These are phyloP conservation scores for Lates japonicus DNA, from an alignment of 2,797 vertebrate genomes.

Conservation along the genomic window DNA sequence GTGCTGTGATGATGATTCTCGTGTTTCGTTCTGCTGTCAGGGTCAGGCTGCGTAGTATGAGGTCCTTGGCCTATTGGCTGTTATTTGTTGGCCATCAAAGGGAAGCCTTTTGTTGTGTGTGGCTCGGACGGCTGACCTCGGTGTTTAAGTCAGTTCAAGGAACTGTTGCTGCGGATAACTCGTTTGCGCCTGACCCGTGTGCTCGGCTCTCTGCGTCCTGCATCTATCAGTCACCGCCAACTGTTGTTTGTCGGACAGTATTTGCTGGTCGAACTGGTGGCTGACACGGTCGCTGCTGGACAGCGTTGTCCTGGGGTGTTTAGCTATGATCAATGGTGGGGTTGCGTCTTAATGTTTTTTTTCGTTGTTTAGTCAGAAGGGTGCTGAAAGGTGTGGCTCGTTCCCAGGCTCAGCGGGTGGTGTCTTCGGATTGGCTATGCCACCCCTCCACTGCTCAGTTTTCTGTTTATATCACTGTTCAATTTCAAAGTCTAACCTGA, in stretches of 20 bases:
- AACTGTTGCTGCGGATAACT: conserved; percentile 10
- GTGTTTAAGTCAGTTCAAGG: too few relatives aligned
- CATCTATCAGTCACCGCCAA: conserved; percentile 1
- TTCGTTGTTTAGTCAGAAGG: background rate
- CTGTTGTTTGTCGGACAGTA: conserved; percentile 18
- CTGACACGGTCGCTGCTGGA: background rate
- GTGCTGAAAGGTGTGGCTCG: background rate
- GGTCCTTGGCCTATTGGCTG: too few relatives aligned
- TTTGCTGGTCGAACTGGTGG: background rate
- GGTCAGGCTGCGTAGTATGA: conserved; percentile 57
- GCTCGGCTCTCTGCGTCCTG: too few relatives aligned
- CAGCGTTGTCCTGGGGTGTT: background rate
- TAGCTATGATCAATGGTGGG: background rate
- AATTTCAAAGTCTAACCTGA: background rate
- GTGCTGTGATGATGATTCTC: conserved; percentile 73
- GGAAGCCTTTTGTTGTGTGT: too few relatives aligned
- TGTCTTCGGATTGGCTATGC: background rate
- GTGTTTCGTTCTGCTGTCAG: conserved; percentile 71
- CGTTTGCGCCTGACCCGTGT: conserved; percentile 6
- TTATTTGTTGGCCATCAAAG: conserved; percentile 40
- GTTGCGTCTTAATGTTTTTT: background rate
- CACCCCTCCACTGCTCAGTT: background rate
- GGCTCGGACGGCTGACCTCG: too few relatives aligned
- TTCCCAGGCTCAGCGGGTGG: background rate
- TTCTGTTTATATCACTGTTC: background rate